These are phyloP conservation scores for Gallinago media DNA, from an alignment of 2,113 vertebrate species.

Conservation along the genomic window DNA sequence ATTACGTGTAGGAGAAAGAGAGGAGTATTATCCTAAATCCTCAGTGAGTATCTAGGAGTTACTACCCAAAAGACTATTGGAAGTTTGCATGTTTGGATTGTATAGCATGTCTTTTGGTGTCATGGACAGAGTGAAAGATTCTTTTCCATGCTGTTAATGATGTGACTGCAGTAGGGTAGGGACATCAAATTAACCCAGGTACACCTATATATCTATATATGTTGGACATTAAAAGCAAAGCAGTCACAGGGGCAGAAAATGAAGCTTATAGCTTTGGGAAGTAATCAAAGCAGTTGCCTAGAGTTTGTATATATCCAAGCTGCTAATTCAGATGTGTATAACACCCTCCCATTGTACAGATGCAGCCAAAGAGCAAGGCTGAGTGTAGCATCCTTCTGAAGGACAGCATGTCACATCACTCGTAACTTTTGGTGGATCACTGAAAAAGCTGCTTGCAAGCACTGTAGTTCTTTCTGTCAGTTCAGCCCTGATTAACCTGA, in stretches of 20 bases:
- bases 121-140: background rate
- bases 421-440: background rate
- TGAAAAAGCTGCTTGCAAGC: background rate
- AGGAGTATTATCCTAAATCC: background rate
- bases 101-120: background rate
- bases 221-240: background rate
- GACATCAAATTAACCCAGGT: background rate
- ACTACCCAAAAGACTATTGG: background rate
- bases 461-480: background rate
- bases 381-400: background rate
- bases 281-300: background rate
- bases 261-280: background rate
- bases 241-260: background rate
- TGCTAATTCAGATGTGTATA: background rate
- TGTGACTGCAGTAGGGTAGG: background rate
- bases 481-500: background rate
- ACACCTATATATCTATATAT: background rate
- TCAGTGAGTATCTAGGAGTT: background rate
- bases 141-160: background rate
- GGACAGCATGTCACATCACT: background rate
- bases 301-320: background rate
- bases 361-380: background rate
- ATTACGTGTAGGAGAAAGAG: background rate
- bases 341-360: background rate
- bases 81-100: background rate